Conservation (phyloP, 1,140 invertebrate species). For the Penaeus indicus region DNA sequence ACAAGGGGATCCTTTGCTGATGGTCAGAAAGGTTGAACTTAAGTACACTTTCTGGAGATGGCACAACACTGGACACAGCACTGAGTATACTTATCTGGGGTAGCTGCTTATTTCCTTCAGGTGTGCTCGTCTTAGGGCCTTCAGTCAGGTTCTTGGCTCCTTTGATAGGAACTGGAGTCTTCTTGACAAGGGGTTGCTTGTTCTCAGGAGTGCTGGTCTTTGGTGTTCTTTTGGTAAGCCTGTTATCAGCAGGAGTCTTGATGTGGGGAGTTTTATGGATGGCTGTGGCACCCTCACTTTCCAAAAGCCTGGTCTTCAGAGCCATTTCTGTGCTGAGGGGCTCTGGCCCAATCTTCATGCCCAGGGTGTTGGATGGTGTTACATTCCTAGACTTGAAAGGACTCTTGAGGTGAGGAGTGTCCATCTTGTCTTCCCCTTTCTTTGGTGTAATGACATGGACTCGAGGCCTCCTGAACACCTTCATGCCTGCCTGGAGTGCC, state of each 20-base stretch:
- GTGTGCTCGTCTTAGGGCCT: slow-evolving; percentile 53
- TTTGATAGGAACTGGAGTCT: slow-evolving; percentile 12
- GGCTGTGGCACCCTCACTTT: slow-evolving; percentile 2
- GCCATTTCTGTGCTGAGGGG: too few species aligned
- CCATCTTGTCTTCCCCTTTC: slow-evolving; percentile 49
- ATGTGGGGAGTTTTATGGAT: slow-evolving; percentile 46
- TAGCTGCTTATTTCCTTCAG: slow-evolving; percentile 54
- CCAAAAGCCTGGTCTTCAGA: slow-evolving; percentile 1
- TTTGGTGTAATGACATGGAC: slow-evolving; percentile 63
- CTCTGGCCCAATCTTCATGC: neutral
- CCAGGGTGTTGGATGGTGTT: slow-evolving; percentile 34
- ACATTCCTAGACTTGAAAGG: slow-evolving; percentile 55
- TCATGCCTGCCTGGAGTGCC: slow-evolving; percentile 62
- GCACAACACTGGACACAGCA: slow-evolving; percentile 62
- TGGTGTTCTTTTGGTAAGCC: slow-evolving; percentile 41
- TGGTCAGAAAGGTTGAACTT: neutral
- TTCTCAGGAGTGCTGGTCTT: slow-evolving; percentile 63
- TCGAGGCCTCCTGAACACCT: slow-evolving; percentile 62
- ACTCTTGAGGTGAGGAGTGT: slow-evolving; percentile 58
- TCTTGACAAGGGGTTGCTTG: neutral
- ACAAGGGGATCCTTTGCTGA: slow-evolving; percentile 47
- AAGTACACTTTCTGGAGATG: slow-evolving; percentile 54
- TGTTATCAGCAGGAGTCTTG: slow-evolving; percentile 38
- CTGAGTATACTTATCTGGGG: slow-evolving; percentile 63
- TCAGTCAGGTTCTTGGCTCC: slow-evolving; percentile 32